phyloP scores from a whole-genome alignment of 1,140 invertebrate species.

The Sinonovacula constricta region DNA sequence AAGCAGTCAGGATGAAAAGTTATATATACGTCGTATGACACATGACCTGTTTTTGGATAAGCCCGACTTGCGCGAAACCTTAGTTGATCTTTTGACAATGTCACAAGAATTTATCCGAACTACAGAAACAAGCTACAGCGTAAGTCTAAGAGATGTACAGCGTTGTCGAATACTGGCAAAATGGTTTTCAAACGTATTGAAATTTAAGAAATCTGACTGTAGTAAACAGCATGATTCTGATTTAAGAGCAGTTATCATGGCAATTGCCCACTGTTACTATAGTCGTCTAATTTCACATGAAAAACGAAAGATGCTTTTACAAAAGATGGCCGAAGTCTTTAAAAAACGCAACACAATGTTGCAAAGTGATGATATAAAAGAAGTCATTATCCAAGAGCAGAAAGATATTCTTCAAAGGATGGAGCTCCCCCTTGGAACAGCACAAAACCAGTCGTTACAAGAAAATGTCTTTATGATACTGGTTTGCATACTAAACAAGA shows the following conservation, averaged over 20 bases:
- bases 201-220: background rate
- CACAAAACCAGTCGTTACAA: conserved; percentile 63
- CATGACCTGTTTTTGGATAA: background rate
- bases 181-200: conserved; percentile 50
- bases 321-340: conserved; percentile 46
- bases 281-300: conserved; percentile 48
- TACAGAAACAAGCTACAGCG: conserved; percentile 22
- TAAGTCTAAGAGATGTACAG: conserved; percentile 57
- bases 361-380: background rate
- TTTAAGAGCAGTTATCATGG: conserved; percentile 58
- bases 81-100: conserved; percentile 31
- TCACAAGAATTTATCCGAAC: conserved; percentile 54
- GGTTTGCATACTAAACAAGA: conserved; percentile 65
- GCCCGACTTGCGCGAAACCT: background rate
- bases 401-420: conserved; percentile 43
- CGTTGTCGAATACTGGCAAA: conserved; percentile 41
- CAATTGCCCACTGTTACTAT: conserved; percentile 66
- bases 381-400: conserved; percentile 43
- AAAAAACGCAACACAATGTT: conserved; percentile 7
- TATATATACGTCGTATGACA: conserved; percentile 55
- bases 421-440: conserved; percentile 49
- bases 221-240: background rate
- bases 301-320: conserved; percentile 46
- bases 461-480: conserved; percentile 73
- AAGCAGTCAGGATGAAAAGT: conserved; percentile 47